Conservation (phyloP, 2,888 invertebrate genomes). For the Periphyllus acericola region DNA sequence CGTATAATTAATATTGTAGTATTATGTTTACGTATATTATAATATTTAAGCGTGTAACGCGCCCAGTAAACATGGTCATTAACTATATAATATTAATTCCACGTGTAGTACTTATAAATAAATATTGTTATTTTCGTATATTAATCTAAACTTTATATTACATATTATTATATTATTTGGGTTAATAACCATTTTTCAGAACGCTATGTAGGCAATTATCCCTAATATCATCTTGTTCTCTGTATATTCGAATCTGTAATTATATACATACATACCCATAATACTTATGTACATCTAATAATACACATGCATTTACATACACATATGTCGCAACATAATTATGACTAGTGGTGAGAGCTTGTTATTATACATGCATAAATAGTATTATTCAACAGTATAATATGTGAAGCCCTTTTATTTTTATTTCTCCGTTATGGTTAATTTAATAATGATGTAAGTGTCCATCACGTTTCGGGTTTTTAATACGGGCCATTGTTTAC, state of each 20-base stretch:
- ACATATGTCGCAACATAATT: constrained; percentile 9
- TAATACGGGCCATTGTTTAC: constrained; percentile 16
- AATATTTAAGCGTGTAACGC: neutral
- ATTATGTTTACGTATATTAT: neutral
- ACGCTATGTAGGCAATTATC: neutral
- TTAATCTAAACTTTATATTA: too few species aligned
- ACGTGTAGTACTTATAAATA: too few species aligned
- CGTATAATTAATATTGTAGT: neutral
- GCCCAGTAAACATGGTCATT: neutral
- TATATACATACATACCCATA: neutral
- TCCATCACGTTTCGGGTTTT: neutral
- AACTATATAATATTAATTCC: neutral
- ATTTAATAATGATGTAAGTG: neutral
- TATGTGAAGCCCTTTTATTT: neutral
- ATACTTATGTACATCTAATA: neutral
- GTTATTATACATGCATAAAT: constrained; percentile 13
- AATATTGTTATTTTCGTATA: too few species aligned
- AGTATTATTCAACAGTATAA: constrained; percentile 6
- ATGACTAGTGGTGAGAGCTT: neutral
- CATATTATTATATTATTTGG: too few species aligned
- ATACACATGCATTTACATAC: too few species aligned
- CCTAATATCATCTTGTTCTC: neutral
- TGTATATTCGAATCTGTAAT: constrained; percentile 3
- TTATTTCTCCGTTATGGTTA: neutral
- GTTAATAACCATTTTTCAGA: too few species aligned